Conservation (phyloP, 1,140 invertebrate species). For the Sycophaga agraensis region DNA sequence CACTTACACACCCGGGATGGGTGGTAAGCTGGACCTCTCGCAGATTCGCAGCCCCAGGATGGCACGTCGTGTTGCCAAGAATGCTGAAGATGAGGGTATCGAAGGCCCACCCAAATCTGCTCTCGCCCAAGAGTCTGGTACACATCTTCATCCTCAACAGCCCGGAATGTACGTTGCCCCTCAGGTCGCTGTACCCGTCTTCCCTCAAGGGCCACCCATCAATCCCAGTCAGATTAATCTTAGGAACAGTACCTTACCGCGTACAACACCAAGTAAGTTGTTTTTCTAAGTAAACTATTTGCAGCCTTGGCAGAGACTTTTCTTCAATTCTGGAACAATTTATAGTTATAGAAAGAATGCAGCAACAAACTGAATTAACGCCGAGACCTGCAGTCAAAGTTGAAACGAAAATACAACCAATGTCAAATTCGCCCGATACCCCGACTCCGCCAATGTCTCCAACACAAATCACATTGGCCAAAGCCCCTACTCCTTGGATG, state of each 20-base stretch:
- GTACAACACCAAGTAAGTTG: slow-evolving; percentile 36
- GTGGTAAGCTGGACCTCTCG: slow-evolving; percentile 81
- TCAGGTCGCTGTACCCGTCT: slow-evolving; percentile 70
- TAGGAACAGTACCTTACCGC: slow-evolving; percentile 39
- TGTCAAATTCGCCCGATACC: slow-evolving; percentile 22
- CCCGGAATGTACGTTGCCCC: slow-evolving; percentile 58
- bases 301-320: too few relatives aligned
- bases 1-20: slow-evolving; percentile 84
- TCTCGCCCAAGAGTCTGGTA: slow-evolving; percentile 40
- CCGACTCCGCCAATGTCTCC: slow-evolving; percentile 51
- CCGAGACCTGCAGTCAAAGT: slow-evolving; percentile 33
- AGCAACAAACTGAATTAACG: slow-evolving; percentile 31
- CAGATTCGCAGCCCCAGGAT: slow-evolving; percentile 88
- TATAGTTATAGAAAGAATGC: slow-evolving; percentile 30
- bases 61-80: slow-evolving; percentile 74
- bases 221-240: slow-evolving; percentile 47
- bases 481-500: slow-evolving; percentile 65
- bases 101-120: slow-evolving; percentile 51
- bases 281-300: too few relatives aligned
- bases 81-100: slow-evolving; percentile 64
- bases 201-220: slow-evolving; percentile 63
- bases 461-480: slow-evolving; percentile 53
- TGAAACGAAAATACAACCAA: slow-evolving; percentile 39
- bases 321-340: too few relatives aligned
- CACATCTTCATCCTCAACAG: slow-evolving; percentile 53